phyloP scores from a whole-genome alignment of 2,888 invertebrate genomes.

The Scelioninae gen. 1 region DNA sequence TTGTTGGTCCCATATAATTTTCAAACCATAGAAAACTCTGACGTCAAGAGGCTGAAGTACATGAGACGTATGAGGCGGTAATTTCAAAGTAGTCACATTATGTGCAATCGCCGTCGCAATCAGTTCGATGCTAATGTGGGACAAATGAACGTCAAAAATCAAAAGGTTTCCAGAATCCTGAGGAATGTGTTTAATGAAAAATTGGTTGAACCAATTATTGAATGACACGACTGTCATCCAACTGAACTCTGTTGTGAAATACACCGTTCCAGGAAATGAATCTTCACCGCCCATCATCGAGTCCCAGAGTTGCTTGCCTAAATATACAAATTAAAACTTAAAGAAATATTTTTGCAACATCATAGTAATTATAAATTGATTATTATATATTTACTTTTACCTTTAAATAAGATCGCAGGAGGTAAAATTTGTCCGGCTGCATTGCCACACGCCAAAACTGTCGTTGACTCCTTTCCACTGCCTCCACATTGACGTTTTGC shows the following conservation, averaged over 20 bases:
- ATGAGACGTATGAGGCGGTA: constrained; percentile 53
- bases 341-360: neutral
- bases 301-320: constrained; percentile 16
- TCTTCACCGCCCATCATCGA: constrained; percentile 9
- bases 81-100: constrained; percentile 35
- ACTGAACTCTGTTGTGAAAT: neutral
- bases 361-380: neutral
- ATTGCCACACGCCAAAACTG: constrained; percentile 29
- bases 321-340: neutral
- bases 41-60: constrained; percentile 47
- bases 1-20: constrained; percentile 29
- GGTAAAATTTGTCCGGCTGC: constrained; percentile 8
- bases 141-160: constrained; percentile 45
- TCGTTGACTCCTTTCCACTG: constrained; percentile 19
- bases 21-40: constrained; percentile 43
- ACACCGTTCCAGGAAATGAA: neutral
- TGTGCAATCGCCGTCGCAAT: constrained; percentile 3
- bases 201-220: neutral
- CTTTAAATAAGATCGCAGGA: constrained; percentile 20
- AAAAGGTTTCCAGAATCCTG: constrained; percentile 14
- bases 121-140: constrained; percentile 29
- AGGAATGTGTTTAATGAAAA: neutral
- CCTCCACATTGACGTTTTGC: constrained; percentile 32
- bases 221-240: constrained; percentile 25
- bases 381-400: no score